phyloP scores from a whole-genome alignment of 1,140 invertebrate species.

The Pseudomyrmex dendroicus region DNA sequence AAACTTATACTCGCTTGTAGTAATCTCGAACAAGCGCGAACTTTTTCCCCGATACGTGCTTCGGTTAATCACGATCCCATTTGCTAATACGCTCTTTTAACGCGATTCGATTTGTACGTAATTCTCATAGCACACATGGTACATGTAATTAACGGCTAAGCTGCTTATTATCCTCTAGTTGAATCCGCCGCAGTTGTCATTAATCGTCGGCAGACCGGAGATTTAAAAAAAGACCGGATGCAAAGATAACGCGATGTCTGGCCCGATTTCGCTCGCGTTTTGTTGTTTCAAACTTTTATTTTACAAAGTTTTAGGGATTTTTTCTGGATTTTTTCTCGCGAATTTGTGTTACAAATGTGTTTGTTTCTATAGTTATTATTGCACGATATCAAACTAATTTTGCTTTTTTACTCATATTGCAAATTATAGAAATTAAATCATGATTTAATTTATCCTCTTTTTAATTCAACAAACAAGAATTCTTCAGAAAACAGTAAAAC shows the following conservation, averaged over 20 bases:
- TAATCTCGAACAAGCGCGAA: conserved; percentile 31
- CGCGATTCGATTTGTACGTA: conserved; percentile 60
- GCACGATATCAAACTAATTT: no score
- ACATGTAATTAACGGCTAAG: conserved; percentile 67
- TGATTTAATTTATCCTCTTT: no score
- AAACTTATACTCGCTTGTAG: not conserved
- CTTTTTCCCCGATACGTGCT: not conserved
- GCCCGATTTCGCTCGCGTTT: conserved; percentile 40
- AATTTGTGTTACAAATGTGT: not conserved
- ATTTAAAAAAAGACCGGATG: conserved; percentile 33
- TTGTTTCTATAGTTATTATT: not conserved
- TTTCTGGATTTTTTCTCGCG: not conserved
- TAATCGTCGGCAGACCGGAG: conserved; percentile 42
- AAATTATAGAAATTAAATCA: not conserved
- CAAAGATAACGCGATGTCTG: conserved; percentile 49
- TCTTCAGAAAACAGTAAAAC: no score
- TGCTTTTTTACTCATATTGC: not conserved
- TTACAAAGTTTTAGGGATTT: conserved; percentile 20
- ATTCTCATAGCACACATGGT: conserved; percentile 24
- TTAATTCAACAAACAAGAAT: no score
- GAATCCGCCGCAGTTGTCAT: conserved; percentile 48
- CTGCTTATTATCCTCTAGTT: conserved; percentile 66
- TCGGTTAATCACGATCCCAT: conserved; percentile 34
- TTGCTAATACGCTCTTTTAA: conserved; percentile 59
- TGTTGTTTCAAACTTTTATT: conserved; percentile 60